These are phyloP conservation scores for Bagarius yarrelli DNA, from an alignment of 2,113 vertebrate genomes.

Conservation along the genomic window DNA sequence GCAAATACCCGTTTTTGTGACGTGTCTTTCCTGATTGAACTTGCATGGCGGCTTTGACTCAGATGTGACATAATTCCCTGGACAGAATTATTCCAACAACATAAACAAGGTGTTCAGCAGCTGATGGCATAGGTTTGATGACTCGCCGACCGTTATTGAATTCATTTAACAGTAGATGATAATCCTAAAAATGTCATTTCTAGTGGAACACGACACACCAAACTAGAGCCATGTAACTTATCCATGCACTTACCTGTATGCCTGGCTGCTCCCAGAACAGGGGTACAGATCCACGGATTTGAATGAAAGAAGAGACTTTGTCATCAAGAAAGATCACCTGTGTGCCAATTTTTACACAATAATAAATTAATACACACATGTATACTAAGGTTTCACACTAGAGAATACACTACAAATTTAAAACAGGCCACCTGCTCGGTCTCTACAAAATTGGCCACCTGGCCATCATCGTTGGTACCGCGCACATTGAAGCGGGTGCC, in stretches of 20 bases:
- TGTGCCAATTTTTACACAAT: not conserved
- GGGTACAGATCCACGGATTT: conserved; percentile 94
- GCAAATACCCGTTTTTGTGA: conserved; percentile 67
- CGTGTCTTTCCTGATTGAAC: conserved; percentile 56
- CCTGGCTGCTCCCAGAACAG: conserved; percentile 99
- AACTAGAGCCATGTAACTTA: not conserved
- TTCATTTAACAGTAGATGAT: not conserved
- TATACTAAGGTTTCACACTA: not conserved
- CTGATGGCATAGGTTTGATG: not conserved
- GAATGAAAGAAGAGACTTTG: conserved; percentile 91
- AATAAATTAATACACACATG: not conserved
- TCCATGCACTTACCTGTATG: conserved; percentile 79
- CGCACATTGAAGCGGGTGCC: conserved; percentile 95
- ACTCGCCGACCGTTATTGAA: not conserved
- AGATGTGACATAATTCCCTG: conserved; percentile 73
- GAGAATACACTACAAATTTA: not conserved
- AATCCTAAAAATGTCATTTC: not conserved
- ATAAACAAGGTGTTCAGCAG: conserved; percentile 37
- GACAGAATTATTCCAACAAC: conserved; percentile 71
- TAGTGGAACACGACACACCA: not conserved
- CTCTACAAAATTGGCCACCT: conserved; percentile 97
- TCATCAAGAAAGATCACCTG: conserved; percentile 96
- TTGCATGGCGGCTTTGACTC: conserved; percentile 66
- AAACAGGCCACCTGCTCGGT: conserved; percentile 85
- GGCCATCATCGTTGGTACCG: conserved; percentile 95